Percentiles rank a stretch among this genome's conserved stretches.
Conservation (phyloP, 2,113 vertebrate genomes). For the Ciconia boyciana region DNA sequence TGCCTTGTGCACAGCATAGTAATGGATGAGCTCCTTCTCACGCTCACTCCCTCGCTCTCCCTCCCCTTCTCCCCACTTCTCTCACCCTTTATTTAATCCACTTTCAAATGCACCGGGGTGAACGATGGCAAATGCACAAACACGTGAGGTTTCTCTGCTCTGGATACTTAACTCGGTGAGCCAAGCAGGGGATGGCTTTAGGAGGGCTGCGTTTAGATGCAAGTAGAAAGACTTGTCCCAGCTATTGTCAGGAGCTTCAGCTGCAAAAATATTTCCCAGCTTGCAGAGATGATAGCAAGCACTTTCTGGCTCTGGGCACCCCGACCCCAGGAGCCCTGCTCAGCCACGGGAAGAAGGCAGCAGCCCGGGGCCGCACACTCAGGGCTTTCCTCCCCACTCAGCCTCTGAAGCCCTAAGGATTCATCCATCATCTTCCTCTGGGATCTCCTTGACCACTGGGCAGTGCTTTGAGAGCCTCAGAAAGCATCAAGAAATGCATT, state of each 20-base stretch:
- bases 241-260: not conserved
- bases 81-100: conserved; percentile 50
- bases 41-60: not conserved
- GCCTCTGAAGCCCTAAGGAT: not conserved
- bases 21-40: conserved; percentile 48
- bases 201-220: not conserved
- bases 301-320: not conserved
- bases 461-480: not conserved
- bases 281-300: not conserved
- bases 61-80: not conserved
- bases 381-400: not conserved
- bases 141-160: not conserved
- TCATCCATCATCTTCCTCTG: not conserved
- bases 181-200: not conserved
- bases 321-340: not conserved
- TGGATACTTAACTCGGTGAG: not conserved
- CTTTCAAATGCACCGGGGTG: not conserved
- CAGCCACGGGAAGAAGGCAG: fast-evolving
- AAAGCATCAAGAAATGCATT: not conserved
- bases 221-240: not conserved
- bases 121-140: not conserved
- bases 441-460: not conserved
- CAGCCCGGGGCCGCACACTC: fast-evolving
- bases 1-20: conserved; percentile 42
- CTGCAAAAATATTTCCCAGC: not conserved